Evolutionary conservation across 2,888 invertebrate genomes (phyloP).

Genomic region (Drosophila meridionalis): DNA sequence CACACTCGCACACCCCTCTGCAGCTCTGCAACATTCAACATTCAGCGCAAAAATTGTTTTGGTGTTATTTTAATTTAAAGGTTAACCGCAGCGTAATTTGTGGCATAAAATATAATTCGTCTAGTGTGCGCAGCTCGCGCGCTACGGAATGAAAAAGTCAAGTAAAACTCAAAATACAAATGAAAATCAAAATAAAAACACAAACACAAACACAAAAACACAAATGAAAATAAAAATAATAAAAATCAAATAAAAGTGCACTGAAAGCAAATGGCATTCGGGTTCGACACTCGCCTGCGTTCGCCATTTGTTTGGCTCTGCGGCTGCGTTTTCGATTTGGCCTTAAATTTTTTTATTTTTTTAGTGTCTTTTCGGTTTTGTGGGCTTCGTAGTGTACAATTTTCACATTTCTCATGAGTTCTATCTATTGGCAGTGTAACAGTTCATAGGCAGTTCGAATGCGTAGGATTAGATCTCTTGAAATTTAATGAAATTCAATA

Average conservation of each 20-base stretch:
- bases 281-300: conserved; percentile 23
- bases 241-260: conserved; percentile 24
- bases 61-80: conserved; percentile 83
- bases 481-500: not conserved
- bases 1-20: not conserved
- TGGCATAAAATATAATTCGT: conserved; percentile 81
- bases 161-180: conserved; percentile 24
- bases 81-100: conserved; percentile 83
- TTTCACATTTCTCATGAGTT: conserved; percentile 8
- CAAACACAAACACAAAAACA: not conserved
- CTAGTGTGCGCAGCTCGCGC: conserved; percentile 57
- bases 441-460: not conserved
- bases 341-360: conserved; percentile 40
- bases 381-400: conserved; percentile 19
- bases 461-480: not conserved
- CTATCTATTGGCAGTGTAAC: not conserved
- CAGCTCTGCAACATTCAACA: conserved; percentile 48
- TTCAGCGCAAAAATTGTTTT: conserved; percentile 75
- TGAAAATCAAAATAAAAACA: conserved; percentile 37
- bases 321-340: conserved; percentile 50
- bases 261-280: conserved; percentile 52
- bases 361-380: conserved; percentile 32
- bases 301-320: conserved; percentile 52
- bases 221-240: conserved; percentile 42
- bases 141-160: conserved; percentile 35